These are phyloP conservation scores for Caenorhabditis parvicauda DNA, from an alignment of 2,888 invertebrate species.

Conservation along the genomic window DNA sequence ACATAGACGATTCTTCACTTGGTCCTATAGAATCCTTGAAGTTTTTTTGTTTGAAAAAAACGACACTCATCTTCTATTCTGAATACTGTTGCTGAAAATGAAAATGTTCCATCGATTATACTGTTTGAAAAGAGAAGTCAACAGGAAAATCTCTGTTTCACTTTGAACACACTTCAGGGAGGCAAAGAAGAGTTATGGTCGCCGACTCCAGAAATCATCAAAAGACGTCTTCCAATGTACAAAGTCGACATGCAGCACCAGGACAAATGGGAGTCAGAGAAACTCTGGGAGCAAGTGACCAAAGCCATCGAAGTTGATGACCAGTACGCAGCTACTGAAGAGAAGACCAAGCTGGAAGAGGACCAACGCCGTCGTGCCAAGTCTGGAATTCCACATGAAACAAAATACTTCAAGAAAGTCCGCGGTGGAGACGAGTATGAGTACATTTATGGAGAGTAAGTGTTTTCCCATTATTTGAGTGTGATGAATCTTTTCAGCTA, in stretches of 20 bases:
- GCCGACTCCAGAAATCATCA: slow-evolving; percentile 73
- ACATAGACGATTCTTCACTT: neutral
- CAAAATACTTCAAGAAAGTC: slow-evolving; percentile 67
- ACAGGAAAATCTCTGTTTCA: neutral
- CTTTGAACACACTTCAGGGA: slow-evolving; percentile 43
- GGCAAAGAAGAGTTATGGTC: slow-evolving; percentile 70
- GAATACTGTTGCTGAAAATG: too few relatives aligned
- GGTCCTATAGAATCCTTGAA: neutral
- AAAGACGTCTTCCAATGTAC: slow-evolving; percentile 75
- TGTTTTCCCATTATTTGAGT: neutral
- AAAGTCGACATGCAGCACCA: slow-evolving; percentile 79
- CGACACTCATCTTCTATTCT: neutral
- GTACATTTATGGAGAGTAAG: slow-evolving; percentile 75
- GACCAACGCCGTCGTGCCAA: slow-evolving; percentile 68
- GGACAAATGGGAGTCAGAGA: slow-evolving; percentile 80
- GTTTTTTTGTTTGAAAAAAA: neutral
- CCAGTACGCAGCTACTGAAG: slow-evolving; percentile 81
- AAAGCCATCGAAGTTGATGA: slow-evolving; percentile 80
- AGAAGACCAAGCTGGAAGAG: slow-evolving; percentile 85
- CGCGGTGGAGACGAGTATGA: slow-evolving; percentile 71
- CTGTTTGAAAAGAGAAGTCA: too few relatives aligned
- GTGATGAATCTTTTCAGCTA: slow-evolving; percentile 64
- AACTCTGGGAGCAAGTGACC: slow-evolving; percentile 82
- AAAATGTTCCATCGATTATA: too few relatives aligned
- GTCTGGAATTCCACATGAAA: slow-evolving; percentile 72